A percentile compares a stretch with the other conserved stretches of the same genome.
Evolutionary conservation across 30 jellyfish, hydroid and myxozoan genomes (phyloP).

Genomic region (Mastigias papua): DNA sequence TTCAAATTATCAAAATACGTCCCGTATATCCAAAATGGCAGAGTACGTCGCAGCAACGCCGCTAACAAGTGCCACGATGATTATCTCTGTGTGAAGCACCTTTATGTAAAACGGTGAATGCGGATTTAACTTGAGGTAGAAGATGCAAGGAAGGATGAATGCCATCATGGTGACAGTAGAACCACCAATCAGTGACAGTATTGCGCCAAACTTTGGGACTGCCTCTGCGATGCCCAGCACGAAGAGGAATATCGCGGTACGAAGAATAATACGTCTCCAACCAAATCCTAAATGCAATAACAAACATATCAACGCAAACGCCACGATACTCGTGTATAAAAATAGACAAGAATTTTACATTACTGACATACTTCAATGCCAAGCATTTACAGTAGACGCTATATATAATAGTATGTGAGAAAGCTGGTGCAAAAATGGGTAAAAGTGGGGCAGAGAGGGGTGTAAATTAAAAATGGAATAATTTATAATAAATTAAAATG

Average conservation of each 20-base stretch:
- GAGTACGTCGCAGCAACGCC: slow-evolving; percentile 92
- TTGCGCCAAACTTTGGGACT: slow-evolving; percentile 89
- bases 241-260: slow-evolving; percentile 59
- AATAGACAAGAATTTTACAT: no score
- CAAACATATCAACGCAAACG: background rate
- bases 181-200: slow-evolving; percentile 89
- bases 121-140: slow-evolving; percentile 63
- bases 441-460: no score
- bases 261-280: slow-evolving; percentile 67
- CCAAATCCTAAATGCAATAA: slow-evolving; percentile 76
- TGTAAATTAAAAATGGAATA: no score
- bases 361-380: no score
- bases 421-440: no score
- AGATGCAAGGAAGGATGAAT: slow-evolving; percentile 84
- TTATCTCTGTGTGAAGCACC: slow-evolving; percentile 81
- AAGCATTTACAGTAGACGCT: no score
- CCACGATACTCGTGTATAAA: no score
- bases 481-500: no score
- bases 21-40: slow-evolving; percentile 57
- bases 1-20: slow-evolving; percentile 38
- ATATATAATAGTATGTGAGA: no score
- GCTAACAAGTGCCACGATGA: slow-evolving; percentile 72
- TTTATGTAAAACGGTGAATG: slow-evolving; percentile 65
- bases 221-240: slow-evolving; percentile 93
- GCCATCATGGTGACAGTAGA: slow-evolving; percentile 97